These are phyloP conservation scores for Drosophila neocordata DNA, from an alignment of 1,140 invertebrate species.

Conservation along the genomic window DNA sequence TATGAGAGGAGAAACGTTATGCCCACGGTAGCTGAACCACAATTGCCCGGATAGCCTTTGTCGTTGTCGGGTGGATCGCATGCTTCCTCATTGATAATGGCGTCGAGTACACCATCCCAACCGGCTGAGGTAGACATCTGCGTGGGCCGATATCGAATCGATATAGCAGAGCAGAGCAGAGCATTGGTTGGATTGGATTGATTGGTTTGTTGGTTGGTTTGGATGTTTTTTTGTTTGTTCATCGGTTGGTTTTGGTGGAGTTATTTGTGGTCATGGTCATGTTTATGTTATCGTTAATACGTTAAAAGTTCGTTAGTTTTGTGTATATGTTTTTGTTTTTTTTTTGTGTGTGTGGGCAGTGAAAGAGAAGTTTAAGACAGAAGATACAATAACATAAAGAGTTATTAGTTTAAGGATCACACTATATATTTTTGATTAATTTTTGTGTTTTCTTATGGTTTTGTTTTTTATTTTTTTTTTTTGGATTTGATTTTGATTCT, in stretches of 20 bases:
- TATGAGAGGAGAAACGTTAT: conserved; percentile 97
- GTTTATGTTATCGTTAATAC: conserved; percentile 30
- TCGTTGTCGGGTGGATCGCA: conserved; percentile 94
- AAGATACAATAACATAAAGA: conserved; percentile 81
- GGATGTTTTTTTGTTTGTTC: conserved; percentile 6
- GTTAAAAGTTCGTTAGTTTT: conserved; percentile 32
- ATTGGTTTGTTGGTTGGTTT: conserved; percentile 21
- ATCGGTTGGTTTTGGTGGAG: not conserved
- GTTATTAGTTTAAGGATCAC: conserved; percentile 77
- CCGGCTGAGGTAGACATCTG: conserved; percentile 99
- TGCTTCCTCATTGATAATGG: conserved; percentile 97
- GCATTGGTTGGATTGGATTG: conserved; percentile 13
- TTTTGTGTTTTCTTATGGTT: conserved; percentile 18
- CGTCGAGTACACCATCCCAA: conserved; percentile 97
- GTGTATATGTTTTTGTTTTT: conserved; percentile 20
- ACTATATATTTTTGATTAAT: conserved; percentile 55
- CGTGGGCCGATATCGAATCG: conserved; percentile 31
- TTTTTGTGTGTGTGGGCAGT: conserved; percentile 63
- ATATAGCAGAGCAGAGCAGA: conserved; percentile 31
- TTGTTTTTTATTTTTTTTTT: conserved; percentile 25
- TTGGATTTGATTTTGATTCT: not conserved
- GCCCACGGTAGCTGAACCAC: conserved; percentile 95
- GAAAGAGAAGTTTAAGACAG: conserved; percentile 80
- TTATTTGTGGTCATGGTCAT: conserved; percentile 4
- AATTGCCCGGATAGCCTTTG: conserved; percentile 93